Evolutionary conservation across 2,113 vertebrate species (phyloP).

Genomic region (Otis tarda): DNA sequence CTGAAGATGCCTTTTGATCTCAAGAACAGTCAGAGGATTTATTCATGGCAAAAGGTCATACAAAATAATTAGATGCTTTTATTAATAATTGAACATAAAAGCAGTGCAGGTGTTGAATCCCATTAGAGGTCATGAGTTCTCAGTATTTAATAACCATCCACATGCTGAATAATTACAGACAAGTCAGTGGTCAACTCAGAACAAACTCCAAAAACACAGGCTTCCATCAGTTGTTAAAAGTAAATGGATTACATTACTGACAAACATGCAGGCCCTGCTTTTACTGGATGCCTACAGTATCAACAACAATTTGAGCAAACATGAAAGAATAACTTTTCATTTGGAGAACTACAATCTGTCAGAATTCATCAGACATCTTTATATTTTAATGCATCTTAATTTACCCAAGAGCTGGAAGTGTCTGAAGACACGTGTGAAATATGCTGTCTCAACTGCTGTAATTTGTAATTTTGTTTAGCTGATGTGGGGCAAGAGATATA

Average conservation of each 20-base stretch:
- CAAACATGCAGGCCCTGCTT: background rate
- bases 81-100: constrained; percentile 32
- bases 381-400: background rate
- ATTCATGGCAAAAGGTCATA: background rate
- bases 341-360: background rate
- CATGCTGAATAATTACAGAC: background rate
- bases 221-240: background rate
- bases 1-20: constrained; percentile 38
- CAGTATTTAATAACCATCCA: background rate
- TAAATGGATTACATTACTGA: background rate
- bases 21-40: background rate
- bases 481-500: background rate
- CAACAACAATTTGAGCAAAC: background rate
- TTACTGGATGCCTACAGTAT: background rate
- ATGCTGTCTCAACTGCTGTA: background rate
- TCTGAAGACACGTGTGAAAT: background rate
- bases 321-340: background rate
- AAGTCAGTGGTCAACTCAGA: background rate
- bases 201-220: background rate
- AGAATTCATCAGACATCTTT: background rate
- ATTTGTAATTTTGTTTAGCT: background rate
- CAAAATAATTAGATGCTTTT: constrained; percentile 28
- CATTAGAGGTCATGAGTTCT: background rate
- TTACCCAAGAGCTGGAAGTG: background rate
- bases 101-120: background rate